Base-by-base conservation (phyloP, 2,113 vertebrate genomes). In the Oryzias woworae region DNA sequence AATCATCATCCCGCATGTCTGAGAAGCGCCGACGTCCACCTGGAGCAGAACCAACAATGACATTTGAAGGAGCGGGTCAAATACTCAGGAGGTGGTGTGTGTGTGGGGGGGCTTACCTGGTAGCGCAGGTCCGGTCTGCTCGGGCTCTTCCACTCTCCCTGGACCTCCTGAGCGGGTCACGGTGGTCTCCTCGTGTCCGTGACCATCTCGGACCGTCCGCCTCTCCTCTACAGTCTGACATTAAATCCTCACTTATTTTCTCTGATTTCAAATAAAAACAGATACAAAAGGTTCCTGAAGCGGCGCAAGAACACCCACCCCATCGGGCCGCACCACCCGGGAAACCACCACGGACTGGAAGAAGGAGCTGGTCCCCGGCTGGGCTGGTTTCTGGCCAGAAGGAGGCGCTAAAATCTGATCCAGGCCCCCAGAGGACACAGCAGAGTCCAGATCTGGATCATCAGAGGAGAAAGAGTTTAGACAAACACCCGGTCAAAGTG, bases 301-400 rank as follows among this genome's bases (percentile, higher is more conserved):
- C 8, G 1, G 36, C 10, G 36, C 7, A 7, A 10, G 7, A 8
- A 36, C n/a, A 20, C 90, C 86, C 69, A 98, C 96, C 91, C 96
- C 96, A 0, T 98, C 94, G 3, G 95, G 95, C 20, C 89, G 85
- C 66, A 91, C 73, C 76, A 93, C 90, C 58, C 91, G 92, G 46
- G 93, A 94, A 68, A 98, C 89, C 0, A 84, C 92, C 58, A 98
- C 82, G 0, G 94, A 97, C 81, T 91, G 91, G 87, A 95, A 98
- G 81, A 94, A 98, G 0, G 95, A 93, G 42, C 24, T 87, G 1
- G 53, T 77, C 23, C 67, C 81, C 6, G 91, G 90, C 57, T 88
- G 71, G 13, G 86, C 88, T 1, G 92, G 85, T 1, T 53, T 31
- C 62, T 88, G 63, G 17, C 89, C 90, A 17, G 92, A 62, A 58